phyloP scores from a whole-genome alignment of 2,113 vertebrate genomes.

The Tursiops truncatus region DNA sequence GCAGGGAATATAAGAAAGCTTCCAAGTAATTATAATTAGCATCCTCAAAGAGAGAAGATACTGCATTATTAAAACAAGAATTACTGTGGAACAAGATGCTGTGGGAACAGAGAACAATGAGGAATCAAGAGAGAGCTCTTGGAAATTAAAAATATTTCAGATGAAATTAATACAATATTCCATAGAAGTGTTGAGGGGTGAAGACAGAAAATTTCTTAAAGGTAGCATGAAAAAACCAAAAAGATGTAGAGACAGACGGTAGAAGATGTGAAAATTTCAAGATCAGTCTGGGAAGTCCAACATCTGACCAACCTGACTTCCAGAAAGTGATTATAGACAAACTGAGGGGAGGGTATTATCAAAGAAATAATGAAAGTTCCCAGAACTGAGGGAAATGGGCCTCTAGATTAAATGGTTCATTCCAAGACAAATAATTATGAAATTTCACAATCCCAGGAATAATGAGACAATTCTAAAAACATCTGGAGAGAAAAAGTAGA shows the following conservation, averaged over 20 bases:
- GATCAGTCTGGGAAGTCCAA: background rate
- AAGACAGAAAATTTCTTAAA: background rate
- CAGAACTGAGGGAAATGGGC: background rate
- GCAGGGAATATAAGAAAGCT: background rate
- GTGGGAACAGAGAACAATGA: background rate
- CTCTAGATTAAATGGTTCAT: background rate
- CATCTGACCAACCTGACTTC: background rate
- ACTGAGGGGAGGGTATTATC: background rate
- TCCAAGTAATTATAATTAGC: conserved; percentile 31
- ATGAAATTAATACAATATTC: conserved; percentile 22
- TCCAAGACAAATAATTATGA: background rate
- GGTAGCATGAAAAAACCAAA: background rate
- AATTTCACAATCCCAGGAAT: background rate
- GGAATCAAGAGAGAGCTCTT: background rate
- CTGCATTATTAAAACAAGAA: conserved; percentile 7
- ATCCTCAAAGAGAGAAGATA: background rate
- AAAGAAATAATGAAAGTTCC: background rate
- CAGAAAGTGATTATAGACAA: background rate
- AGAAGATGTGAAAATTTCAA: conserved; percentile 1
- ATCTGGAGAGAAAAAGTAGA: background rate
- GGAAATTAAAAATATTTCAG: conserved; percentile 10
- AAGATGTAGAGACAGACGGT: background rate
- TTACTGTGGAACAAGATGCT: conserved; percentile 19
- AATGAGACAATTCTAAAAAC: background rate
- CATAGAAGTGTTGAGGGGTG: background rate